These are phyloP conservation scores for Helogale parvula DNA, from an alignment of 2,113 vertebrate genomes.

Conservation along the genomic window DNA sequence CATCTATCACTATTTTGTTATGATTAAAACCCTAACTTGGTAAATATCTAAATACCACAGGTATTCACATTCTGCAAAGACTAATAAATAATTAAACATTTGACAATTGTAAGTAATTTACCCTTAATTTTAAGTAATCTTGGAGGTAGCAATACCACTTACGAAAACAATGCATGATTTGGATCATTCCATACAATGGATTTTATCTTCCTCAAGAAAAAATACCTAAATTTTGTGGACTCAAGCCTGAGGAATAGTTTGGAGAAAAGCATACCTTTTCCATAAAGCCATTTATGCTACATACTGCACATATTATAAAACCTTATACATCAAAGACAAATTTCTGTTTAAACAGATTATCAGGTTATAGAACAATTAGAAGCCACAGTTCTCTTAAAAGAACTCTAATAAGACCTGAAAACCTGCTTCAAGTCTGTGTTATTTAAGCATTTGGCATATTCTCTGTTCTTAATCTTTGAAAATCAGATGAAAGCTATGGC, in stretches of 20 bases:
- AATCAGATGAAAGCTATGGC: slow-evolving; percentile 24
- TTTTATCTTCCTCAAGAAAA: slow-evolving; percentile 46
- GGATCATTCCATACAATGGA: not conserved
- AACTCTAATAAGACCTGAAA: not conserved
- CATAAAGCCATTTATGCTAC: not conserved
- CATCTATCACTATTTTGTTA: not conserved
- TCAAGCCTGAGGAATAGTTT: not conserved
- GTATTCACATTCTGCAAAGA: not conserved
- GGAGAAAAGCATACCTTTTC: not conserved
- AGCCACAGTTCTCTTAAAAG: not conserved
- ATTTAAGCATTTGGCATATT: slow-evolving; percentile 34
- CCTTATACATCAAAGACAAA: slow-evolving; percentile 20
- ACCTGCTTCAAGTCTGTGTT: not conserved
- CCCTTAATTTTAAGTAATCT: not conserved
- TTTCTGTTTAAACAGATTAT: not conserved
- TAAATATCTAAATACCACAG: slow-evolving; percentile 6
- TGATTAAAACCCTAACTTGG: slow-evolving; percentile 28
- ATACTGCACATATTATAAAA: not conserved
- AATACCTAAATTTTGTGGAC: not conserved
- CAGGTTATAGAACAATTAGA: not conserved
- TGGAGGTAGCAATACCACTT: not conserved
- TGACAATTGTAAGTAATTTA: not conserved
- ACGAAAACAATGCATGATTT: not conserved
- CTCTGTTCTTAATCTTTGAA: slow-evolving; percentile 59
- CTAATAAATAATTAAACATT: slow-evolving; percentile 21